Base-by-base conservation (phyloP, 2,113 vertebrate genomes). In the Stegastes partitus region DNA sequence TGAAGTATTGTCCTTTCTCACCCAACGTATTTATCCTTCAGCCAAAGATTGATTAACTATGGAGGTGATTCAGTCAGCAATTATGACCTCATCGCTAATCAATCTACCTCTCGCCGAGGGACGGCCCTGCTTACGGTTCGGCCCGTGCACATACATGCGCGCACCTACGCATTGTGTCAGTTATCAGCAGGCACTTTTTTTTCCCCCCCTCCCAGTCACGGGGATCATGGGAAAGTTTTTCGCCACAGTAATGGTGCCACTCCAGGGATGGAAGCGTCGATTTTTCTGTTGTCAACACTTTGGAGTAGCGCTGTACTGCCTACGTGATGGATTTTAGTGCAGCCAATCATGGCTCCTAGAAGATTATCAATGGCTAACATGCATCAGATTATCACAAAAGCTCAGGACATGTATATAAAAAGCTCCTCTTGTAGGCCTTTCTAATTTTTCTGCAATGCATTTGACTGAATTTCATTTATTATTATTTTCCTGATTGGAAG, bases 31-130 rank as follows among this genome's bases (percentile, higher is more conserved):
- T 88, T 85, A 92, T 94, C 89, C 91, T 87, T 89, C 83, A 85
- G 84, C 87, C 83, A 75, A 39, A 91, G 92, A 95, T 94, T 89
- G 92, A 95, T 95, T 93, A 93, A 90, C 90, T 79, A 80, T 77
- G 81, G 85, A 81, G 42, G 61, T 87, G 84, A 92, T 93, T 93
- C 82, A 91, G 91, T 91, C 89, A 87, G 91, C 90, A 93, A 94
- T 94, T 93, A 93, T 94, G 91, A 93, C 92, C 86, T 92, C 92
- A 91, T 90, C 34, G 69, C 91, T 92, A 92, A 94, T 94, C 91
- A 89, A 93, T 94, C 90, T 85, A 28, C 66, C 54, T 34, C 78
- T 83, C 51, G 10, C 76, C 68, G 14, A 64, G 77, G 82, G 74
- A 87, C 79, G 58, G 3, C 44, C 53, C 54, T 39, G 61, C 81